Evolutionary conservation across 2,113 vertebrate genomes (phyloP).

Genomic region (Pagrus major): DNA sequence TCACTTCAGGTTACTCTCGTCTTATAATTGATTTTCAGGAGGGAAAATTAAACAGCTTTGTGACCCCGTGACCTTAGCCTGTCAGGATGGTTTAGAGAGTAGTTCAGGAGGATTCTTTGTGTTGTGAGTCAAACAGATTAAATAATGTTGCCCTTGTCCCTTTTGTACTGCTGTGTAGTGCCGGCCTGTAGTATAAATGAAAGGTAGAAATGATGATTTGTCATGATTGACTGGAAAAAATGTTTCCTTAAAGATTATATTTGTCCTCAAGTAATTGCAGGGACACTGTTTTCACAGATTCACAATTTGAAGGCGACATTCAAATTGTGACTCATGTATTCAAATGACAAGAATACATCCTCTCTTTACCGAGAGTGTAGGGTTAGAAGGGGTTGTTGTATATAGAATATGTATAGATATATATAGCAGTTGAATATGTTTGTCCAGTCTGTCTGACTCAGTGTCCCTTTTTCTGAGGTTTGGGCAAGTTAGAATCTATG

Average conservation of each 20-base stretch:
- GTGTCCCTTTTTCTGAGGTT: no score
- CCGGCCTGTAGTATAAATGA: neutral
- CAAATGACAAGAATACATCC: no score
- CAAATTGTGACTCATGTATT: no score
- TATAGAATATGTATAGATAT: no score
- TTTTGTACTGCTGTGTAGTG: neutral
- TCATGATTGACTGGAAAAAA: neutral
- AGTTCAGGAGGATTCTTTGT: neutral
- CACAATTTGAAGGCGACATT: no score
- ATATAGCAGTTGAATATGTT: no score
- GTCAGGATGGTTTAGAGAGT: neutral
- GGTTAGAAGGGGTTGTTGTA: no score
- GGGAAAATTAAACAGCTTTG: neutral
- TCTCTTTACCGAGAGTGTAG: no score
- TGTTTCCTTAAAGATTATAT: neutral
- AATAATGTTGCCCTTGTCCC: neutral
- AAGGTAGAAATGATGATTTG: neutral
- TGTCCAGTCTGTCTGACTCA: no score
- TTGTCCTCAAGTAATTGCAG: neutral
- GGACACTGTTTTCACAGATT: neutral
- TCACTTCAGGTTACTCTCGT: conserved; percentile 6
- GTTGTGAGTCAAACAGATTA: neutral
- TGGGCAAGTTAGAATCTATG: no score
- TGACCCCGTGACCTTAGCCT: neutral
- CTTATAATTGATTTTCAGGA: neutral